Conservation (phyloP, 2,888 invertebrate species). For the Stenichneumon culpator region DNA sequence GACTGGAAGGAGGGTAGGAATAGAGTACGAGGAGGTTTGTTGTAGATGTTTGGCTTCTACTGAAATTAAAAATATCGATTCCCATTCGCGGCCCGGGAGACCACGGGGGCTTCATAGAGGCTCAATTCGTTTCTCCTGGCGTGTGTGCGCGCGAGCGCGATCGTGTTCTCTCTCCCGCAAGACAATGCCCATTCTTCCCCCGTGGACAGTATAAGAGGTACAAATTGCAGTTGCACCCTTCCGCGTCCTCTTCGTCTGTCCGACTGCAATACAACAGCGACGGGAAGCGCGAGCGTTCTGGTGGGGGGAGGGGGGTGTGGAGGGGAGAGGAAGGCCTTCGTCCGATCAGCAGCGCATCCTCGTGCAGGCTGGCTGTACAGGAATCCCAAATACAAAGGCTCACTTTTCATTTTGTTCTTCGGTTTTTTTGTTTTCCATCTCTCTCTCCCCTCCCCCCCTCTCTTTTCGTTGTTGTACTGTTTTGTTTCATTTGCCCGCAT, state of each 20-base stretch:
- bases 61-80: conserved; percentile 85
- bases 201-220: conserved; percentile 84
- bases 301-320: conserved; percentile 10
- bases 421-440: conserved; percentile 59
- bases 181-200: conserved; percentile 84
- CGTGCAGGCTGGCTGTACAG: conserved; percentile 72
- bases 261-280: conserved; percentile 58
- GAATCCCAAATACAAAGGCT: conserved; percentile 83
- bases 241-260: conserved; percentile 69
- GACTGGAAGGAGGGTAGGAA: conserved; percentile 39
- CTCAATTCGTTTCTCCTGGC: conserved; percentile 83
- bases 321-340: conserved; percentile 48
- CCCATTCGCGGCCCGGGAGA: conserved; percentile 80
- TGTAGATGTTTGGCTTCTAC: conserved; percentile 84
- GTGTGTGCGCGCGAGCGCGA: conserved; percentile 36
- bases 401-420: conserved; percentile 85
- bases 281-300: conserved; percentile 13
- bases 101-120: conserved; percentile 81
- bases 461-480: conserved; percentile 47
- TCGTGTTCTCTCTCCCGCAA: conserved; percentile 80
- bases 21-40: conserved; percentile 62
- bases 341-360: conserved; percentile 65
- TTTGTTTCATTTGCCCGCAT: conserved; percentile 46
- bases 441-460: conserved; percentile 53
- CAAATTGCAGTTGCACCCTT: conserved; percentile 83